Evolutionary conservation across 2,113 vertebrate species (phyloP).

Genomic region (Bothrops jararaca): DNA sequence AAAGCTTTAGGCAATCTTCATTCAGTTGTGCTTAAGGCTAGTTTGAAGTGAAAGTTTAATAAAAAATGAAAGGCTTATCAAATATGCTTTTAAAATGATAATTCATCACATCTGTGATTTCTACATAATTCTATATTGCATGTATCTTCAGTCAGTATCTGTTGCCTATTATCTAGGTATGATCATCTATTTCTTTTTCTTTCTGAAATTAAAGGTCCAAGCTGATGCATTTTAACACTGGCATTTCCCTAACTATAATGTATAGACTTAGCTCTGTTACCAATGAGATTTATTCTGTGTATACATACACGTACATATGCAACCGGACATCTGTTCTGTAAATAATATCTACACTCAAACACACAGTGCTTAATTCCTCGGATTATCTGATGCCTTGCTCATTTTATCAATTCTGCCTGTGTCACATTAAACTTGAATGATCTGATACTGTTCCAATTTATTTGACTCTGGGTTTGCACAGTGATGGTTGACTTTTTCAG

Average conservation of each 20-base stretch:
- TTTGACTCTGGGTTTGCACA: background rate
- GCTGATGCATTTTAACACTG: background rate
- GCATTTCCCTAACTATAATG: background rate
- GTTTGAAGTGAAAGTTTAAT: constrained; percentile 45
- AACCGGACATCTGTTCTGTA: background rate
- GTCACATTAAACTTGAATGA: background rate
- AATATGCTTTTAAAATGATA: constrained; percentile 31
- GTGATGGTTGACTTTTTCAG: background rate
- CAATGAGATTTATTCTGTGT: too few species aligned
- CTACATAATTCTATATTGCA: constrained; percentile 5
- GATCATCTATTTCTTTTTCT: constrained; percentile 25
- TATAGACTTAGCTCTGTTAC: background rate
- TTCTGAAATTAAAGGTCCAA: constrained; percentile 15
- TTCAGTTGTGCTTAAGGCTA: constrained; percentile 47
- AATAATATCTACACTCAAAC: background rate
- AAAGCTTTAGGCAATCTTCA: constrained; percentile 21
- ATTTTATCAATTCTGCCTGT: background rate
- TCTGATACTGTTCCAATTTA: background rate
- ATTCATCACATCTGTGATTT: constrained; percentile 19
- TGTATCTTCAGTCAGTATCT: constrained; percentile 20
- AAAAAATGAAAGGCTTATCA: constrained; percentile 50
- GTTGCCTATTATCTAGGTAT: constrained; percentile 29
- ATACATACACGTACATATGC: background rate
- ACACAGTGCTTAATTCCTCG: accelerated
- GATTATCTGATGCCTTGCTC: background rate